These are phyloP conservation scores for Chironomus riparius DNA, from an alignment of 2,888 invertebrate genomes.

Conservation along the genomic window DNA sequence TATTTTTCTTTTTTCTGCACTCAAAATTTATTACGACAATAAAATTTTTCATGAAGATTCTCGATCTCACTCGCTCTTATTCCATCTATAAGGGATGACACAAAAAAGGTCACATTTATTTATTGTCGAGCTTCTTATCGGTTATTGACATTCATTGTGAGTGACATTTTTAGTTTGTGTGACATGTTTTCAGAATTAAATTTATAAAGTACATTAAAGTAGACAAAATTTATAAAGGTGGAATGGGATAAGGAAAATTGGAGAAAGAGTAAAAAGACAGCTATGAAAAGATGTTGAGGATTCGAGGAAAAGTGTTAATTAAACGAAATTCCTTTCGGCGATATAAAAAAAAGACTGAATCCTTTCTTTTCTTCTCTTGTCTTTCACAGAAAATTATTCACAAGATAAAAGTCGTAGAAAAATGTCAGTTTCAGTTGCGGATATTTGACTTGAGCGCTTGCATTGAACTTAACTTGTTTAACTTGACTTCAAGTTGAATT, in stretches of 20 bases:
- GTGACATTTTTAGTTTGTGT: not conserved
- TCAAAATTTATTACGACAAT: not conserved
- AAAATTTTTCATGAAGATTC: not conserved
- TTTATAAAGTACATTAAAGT: no score
- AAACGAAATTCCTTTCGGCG: not conserved
- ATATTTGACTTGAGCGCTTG: not conserved
- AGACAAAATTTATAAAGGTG: not conserved
- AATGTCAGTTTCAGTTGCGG: not conserved
- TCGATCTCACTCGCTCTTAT: not conserved
- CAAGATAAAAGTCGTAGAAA: not conserved
- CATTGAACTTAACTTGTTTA: no score
- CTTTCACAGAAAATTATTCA: not conserved
- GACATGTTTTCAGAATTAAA: not conserved
- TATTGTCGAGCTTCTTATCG: not conserved
- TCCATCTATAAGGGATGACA: no score
- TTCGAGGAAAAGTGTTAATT: conserved; percentile 3
- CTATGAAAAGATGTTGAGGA: not conserved
- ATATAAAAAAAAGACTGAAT: not conserved
- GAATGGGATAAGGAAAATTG: not conserved
- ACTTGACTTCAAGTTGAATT: no score
- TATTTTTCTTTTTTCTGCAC: not conserved
- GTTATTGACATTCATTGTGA: conserved; percentile 1
- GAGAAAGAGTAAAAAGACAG: not conserved
- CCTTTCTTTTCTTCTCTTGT: not conserved
- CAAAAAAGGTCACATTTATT: not conserved